Conservation (phyloP, 2,888 invertebrate genomes). For the Torymus tubicola region DNA sequence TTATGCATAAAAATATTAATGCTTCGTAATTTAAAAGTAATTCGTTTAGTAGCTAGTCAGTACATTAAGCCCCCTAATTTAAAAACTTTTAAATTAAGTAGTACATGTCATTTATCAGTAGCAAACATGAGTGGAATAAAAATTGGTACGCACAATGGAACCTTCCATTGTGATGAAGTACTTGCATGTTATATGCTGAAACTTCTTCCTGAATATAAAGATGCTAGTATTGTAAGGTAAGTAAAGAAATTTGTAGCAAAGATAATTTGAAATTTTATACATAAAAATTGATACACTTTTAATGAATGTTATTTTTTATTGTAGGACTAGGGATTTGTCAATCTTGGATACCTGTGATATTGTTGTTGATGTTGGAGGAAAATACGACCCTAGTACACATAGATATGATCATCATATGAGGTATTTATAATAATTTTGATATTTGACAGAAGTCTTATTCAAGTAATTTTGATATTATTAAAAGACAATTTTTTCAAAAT, state of each 20-base stretch:
- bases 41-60: not conserved
- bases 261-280: constrained; percentile 13
- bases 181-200: constrained; percentile 96
- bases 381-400: constrained; percentile 85
- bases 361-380: constrained; percentile 95
- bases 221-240: constrained; percentile 86
- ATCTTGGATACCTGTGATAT: constrained; percentile 81
- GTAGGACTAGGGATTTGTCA: constrained; percentile 78
- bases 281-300: not conserved
- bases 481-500: constrained; percentile 7
- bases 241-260: constrained; percentile 6
- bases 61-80: constrained; percentile 19
- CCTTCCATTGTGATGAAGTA: constrained; percentile 96
- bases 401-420: constrained; percentile 97
- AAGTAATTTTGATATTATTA: not conserved
- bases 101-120: not conserved
- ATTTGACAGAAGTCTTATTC: not conserved
- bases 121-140: constrained; percentile 67
- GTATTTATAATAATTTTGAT: constrained; percentile 57
- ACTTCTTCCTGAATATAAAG: constrained; percentile 86
- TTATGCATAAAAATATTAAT: not conserved
- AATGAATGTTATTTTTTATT: constrained; percentile 44
- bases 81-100: constrained; percentile 23
- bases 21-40: constrained; percentile 3
- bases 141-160: constrained; percentile 88